Percentiles rank a stretch among this genome's conserved stretches.
Evolutionary conservation across 2,113 vertebrate genomes (phyloP).

Genomic region (Leptobrachium ailaonicum): DNA sequence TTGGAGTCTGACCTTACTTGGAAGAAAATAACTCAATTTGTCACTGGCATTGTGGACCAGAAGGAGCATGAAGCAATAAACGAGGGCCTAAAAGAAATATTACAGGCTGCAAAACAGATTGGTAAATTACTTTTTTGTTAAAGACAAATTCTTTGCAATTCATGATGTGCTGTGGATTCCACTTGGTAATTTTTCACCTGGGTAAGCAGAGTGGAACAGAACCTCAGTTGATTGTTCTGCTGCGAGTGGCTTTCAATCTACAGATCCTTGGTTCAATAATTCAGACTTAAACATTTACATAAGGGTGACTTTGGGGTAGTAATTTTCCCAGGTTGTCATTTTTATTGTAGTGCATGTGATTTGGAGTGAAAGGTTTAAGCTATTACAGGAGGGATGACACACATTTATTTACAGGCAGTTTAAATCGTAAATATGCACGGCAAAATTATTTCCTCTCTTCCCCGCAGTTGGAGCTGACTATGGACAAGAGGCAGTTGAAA

Average conservation of each 20-base stretch:
- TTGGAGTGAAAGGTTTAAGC: constrained; percentile 41
- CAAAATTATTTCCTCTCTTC: constrained; percentile 56
- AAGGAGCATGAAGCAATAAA: constrained; percentile 73
- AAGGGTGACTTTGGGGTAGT: constrained; percentile 42
- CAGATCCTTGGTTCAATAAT: constrained; percentile 40
- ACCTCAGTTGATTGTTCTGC: constrained; percentile 34
- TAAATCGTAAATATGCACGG: constrained; percentile 38
- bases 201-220: constrained; percentile 28
- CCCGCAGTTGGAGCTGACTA: constrained; percentile 84
- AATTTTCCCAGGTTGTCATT: constrained; percentile 44
- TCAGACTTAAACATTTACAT: constrained; percentile 47
- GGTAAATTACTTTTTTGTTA: constrained; percentile 70
- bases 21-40: constrained; percentile 87
- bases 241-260: constrained; percentile 40
- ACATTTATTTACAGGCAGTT: constrained; percentile 39
- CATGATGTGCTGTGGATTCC: constrained; percentile 42
- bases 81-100: constrained; percentile 82
- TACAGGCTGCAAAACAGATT: constrained; percentile 89
- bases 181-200: constrained; percentile 47
- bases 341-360: constrained; percentile 48
- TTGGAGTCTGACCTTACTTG: constrained; percentile 83
- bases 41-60: constrained; percentile 81
- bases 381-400: constrained; percentile 30
- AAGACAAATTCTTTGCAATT: constrained; percentile 46
- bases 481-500: constrained; percentile 85